These are phyloP conservation scores for Lochmaea crataegi DNA, from an alignment of 2,888 invertebrate species.

Conservation along the genomic window DNA sequence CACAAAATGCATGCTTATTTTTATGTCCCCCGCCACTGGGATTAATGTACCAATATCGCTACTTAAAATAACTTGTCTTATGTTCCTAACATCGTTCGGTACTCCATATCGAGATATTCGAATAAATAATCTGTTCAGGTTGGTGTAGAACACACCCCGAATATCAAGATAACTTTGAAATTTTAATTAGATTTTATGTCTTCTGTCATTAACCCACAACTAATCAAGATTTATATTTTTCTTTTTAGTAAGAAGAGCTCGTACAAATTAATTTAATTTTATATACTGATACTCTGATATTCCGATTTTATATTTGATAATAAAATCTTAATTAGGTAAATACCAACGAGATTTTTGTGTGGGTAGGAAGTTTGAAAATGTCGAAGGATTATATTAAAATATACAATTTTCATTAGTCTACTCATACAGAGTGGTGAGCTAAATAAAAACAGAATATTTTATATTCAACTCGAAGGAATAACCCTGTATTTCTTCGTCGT, in stretches of 20 bases:
- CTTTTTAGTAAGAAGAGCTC: neutral
- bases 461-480: no score
- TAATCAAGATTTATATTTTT: slow-evolving; percentile 27
- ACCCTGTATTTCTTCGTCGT: no score
- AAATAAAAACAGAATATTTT: no score
- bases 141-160: slow-evolving; percentile 36
- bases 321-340: slow-evolving; percentile 12
- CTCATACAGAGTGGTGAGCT: no score
- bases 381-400: no score
- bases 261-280: neutral
- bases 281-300: neutral
- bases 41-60: neutral
- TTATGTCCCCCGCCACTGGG: neutral
- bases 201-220: slow-evolving; percentile 18
- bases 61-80: slow-evolving; percentile 23
- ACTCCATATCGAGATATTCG: slow-evolving; percentile 12
- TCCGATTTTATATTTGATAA: neutral
- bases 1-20: no score
- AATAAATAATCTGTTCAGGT: slow-evolving; percentile 16
- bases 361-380: neutral
- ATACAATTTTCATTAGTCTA: no score
- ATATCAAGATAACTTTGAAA: slow-evolving; percentile 35
- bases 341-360: neutral
- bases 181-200: slow-evolving; percentile 35
- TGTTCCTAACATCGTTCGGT: slow-evolving; percentile 10